phyloP scores from a whole-genome alignment of 92 coral and sea anemone genomes.

The Pocillopora meandrina region DNA sequence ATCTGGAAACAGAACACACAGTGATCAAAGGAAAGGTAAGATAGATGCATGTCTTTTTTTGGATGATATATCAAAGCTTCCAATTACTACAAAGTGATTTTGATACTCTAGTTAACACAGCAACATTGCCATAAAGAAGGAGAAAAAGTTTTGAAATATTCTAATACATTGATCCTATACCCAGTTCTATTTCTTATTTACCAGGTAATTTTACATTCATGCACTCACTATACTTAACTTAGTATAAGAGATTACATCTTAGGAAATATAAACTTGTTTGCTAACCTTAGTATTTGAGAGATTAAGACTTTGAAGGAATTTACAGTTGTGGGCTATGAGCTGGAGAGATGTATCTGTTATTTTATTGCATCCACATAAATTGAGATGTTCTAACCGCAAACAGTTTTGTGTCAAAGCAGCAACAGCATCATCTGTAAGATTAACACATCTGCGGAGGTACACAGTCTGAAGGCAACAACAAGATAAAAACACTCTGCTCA shows the following conservation, averaged over 20 bases:
- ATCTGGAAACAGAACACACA: no score
- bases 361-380: conserved; percentile 78
- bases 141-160: no score
- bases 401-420: conserved; percentile 75
- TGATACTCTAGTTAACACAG: no score
- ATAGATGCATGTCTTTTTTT: no score
- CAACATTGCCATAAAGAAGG: no score
- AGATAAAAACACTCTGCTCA: conserved; percentile 55
- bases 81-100: no score
- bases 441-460: conserved; percentile 81
- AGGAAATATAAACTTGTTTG: neutral
- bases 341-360: conserved; percentile 80
- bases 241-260: neutral
- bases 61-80: no score
- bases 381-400: conserved; percentile 66
- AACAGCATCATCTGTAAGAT: conserved; percentile 73
- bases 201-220: no score
- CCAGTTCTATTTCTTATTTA: no score
- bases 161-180: no score
- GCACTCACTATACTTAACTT: no score
- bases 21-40: no score
- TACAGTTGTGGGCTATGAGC: conserved; percentile 70
- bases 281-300: conserved; percentile 80
- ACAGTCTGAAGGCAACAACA: conserved; percentile 81
- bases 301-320: conserved; percentile 80